phyloP scores from a whole-genome alignment of 2,888 invertebrate genomes.

The Ctena decussata region DNA sequence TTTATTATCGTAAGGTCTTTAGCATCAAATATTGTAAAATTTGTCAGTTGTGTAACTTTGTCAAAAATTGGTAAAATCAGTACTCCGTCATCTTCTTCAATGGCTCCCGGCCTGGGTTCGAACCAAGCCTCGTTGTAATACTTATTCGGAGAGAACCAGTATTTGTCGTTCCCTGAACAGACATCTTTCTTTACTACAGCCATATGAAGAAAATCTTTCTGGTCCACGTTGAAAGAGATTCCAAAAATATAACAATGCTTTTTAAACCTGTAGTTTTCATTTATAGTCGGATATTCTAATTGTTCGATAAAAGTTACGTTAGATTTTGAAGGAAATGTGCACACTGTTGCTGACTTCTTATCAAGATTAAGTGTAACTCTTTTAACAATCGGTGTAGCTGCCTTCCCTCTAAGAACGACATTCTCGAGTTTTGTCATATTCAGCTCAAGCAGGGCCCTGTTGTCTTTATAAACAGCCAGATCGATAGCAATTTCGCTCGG shows the following conservation, averaged over 20 bases:
- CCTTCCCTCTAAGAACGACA: conserved; percentile 34
- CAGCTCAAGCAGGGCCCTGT: conserved; percentile 49
- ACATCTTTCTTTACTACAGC: conserved; percentile 74
- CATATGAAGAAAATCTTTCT: conserved; percentile 54
- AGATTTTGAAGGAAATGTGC: conserved; percentile 24
- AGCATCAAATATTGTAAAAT: conserved; percentile 73
- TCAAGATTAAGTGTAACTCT: conserved; percentile 60
- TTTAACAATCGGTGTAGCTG: conserved; percentile 45
- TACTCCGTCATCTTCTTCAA: conserved; percentile 76
- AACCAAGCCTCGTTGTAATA: conserved; percentile 75
- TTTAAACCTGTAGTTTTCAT: conserved; percentile 69
- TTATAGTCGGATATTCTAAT: conserved; percentile 76
- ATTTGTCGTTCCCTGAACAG: conserved; percentile 60
- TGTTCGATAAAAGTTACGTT: conserved; percentile 45
- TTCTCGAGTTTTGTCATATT: conserved; percentile 48
- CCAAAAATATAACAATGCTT: conserved; percentile 76
- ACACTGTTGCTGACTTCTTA: conserved; percentile 21
- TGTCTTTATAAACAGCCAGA: conserved; percentile 46
- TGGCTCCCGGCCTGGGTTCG: conserved; percentile 63
- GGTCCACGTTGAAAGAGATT: conserved; percentile 60
- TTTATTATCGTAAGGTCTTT: conserved; percentile 67
- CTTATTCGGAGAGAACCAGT: conserved; percentile 61
- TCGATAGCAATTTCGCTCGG: conserved; percentile 40
- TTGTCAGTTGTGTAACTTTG: conserved; percentile 58
- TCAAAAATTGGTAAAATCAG: conserved; percentile 73